Evolutionary conservation across 2,797 vertebrate species (phyloP).

Genomic region (Sebastes iracundus): DNA sequence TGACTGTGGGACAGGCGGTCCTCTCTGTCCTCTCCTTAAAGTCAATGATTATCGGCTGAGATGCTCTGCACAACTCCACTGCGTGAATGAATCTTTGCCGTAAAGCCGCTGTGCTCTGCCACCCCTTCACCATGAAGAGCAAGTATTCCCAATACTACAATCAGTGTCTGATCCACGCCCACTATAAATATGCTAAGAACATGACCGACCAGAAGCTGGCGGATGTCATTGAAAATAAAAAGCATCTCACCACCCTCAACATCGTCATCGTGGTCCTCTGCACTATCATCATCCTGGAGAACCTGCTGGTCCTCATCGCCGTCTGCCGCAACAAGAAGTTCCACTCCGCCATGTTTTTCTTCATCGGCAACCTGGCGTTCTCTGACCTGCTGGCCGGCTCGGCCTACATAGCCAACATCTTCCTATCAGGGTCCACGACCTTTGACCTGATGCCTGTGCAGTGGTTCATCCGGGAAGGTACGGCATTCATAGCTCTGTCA

Average conservation of each 20-base stretch:
- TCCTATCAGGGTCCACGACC: constrained; percentile 88
- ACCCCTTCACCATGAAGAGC: constrained; percentile 82
- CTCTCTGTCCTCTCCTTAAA: constrained; percentile 50
- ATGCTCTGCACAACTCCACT: constrained; percentile 43
- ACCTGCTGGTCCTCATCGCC: constrained; percentile 90
- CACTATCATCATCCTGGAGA: constrained; percentile 92
- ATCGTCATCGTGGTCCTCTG: constrained; percentile 87
- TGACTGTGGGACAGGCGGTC: constrained; percentile 71
- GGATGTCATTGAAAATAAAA: not conserved
- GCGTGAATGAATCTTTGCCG: constrained; percentile 76
- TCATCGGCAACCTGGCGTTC: constrained; percentile 94
- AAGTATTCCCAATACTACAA: constrained; percentile 92
- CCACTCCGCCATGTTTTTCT: constrained; percentile 97
- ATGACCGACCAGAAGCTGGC: constrained; percentile 41
- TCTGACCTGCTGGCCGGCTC: constrained; percentile 92
- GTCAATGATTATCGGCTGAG: constrained; percentile 50
- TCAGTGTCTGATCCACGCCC: constrained; percentile 78
- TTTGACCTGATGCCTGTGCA: constrained; percentile 87
- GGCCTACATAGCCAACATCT: constrained; percentile 92
- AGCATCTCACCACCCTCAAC: constrained; percentile 68
- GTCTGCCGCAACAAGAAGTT: constrained; percentile 95
- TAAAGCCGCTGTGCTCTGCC: constrained; percentile 59
- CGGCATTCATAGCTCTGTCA: constrained; percentile 91
- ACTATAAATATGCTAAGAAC: constrained; percentile 89
- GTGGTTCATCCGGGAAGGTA: constrained; percentile 96